Percentiles rank a stretch among this genome's conserved stretches.
These are phyloP conservation scores for Synergus gifuensis DNA, from an alignment of 2,888 invertebrate genomes.

Conservation along the genomic window DNA sequence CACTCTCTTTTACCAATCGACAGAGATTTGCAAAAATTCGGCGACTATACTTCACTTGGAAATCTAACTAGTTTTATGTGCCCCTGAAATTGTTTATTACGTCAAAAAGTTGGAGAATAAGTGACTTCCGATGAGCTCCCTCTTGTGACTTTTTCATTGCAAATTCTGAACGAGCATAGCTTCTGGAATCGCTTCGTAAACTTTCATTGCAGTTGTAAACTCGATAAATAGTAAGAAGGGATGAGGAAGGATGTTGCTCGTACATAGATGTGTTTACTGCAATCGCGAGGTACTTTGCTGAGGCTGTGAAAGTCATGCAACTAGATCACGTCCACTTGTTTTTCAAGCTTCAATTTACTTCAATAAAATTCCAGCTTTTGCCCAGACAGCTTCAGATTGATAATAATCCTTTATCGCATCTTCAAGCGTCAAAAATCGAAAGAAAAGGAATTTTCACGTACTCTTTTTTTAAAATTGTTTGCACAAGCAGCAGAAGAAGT, in stretches of 20 bases:
- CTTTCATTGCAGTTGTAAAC: conserved; percentile 60
- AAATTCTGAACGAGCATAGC: conserved; percentile 21
- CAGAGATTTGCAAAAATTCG: not conserved
- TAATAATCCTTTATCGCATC: conserved; percentile 7
- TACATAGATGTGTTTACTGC: conserved; percentile 43
- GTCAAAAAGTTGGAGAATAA: conserved; percentile 26
- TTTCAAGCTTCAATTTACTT: conserved; percentile 33
- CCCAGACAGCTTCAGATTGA: conserved; percentile 1
- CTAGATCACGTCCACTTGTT: conserved; percentile 36
- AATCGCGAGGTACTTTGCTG: conserved; percentile 41
- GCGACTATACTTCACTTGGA: not conserved
- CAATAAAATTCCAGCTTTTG: conserved; percentile 32
- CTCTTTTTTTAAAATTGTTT: not conserved
- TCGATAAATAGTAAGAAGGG: conserved; percentile 57
- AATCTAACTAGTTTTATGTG: not conserved
- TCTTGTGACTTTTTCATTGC: not conserved
- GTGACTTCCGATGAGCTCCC: conserved; percentile 15
- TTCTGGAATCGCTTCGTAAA: conserved; percentile 56
- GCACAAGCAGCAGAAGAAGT: not conserved
- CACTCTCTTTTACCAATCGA: not conserved
- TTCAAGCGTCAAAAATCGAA: not conserved
- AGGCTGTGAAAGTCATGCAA: conserved; percentile 13
- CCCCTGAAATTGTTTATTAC: conserved; percentile 13
- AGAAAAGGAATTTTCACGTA: not conserved
- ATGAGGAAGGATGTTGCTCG: conserved; percentile 48